A percentile compares a stretch with the other conserved stretches of the same genome.
Conservation (phyloP, 2,888 invertebrate species). For the Philereme vetulata region DNA sequence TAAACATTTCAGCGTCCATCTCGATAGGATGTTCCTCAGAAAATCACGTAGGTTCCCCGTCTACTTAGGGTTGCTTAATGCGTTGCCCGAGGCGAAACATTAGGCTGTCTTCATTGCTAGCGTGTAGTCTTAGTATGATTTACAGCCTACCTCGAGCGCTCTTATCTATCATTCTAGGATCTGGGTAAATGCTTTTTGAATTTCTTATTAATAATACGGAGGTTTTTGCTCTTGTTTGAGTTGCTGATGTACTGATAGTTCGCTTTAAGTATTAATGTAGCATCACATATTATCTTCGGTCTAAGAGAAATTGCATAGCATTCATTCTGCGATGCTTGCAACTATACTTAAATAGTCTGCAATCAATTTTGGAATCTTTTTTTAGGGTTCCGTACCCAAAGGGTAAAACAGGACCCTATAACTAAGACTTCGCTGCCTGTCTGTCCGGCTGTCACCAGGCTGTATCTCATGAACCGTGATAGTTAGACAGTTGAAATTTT, state of each 20-base stretch:
- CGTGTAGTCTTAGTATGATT: slow-evolving; percentile 30
- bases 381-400: no score
- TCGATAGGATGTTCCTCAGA: slow-evolving; percentile 17
- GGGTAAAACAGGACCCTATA: no score
- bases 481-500: no score
- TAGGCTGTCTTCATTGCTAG: slow-evolving; percentile 34
- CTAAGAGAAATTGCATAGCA: background rate
- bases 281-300: slow-evolving; percentile 6
- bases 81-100: slow-evolving; percentile 24
- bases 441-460: no score
- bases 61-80: slow-evolving; percentile 31
- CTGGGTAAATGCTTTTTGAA: slow-evolving; percentile 30
- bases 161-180: slow-evolving; percentile 30
- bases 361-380: no score
- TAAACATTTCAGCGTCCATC: slow-evolving; percentile 4
- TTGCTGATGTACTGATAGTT: slow-evolving; percentile 22
- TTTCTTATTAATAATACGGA: slow-evolving; percentile 26
- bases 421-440: no score
- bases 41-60: slow-evolving; percentile 29
- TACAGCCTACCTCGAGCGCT: slow-evolving; percentile 26
- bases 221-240: slow-evolving; percentile 16
- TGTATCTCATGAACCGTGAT: no score
- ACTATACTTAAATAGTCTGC: no score
- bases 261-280: slow-evolving; percentile 7
- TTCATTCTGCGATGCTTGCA: background rate